A percentile compares a stretch with the other conserved stretches of the same genome.
These are phyloP conservation scores for Chloroclysta siterata DNA, from an alignment of 2,888 invertebrate species.

Conservation along the genomic window DNA sequence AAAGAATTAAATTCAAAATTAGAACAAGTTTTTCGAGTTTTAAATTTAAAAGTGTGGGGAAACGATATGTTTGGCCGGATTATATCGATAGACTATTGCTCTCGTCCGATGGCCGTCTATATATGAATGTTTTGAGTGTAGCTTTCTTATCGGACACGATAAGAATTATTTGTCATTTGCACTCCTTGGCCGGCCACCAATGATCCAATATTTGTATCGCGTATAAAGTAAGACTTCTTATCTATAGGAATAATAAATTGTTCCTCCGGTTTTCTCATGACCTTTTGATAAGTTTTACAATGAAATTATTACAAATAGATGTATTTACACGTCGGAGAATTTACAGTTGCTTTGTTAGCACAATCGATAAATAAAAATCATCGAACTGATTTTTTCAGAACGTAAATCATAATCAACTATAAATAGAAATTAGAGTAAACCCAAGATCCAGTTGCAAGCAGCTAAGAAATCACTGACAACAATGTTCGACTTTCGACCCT, in stretches of 20 bases:
- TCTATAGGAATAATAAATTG: constrained; percentile 30
- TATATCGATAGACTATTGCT: constrained; percentile 55
- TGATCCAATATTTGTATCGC: constrained; percentile 49
- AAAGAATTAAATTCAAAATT: constrained; percentile 3
- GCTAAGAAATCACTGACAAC: constrained; percentile 16
- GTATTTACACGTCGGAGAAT: not conserved
- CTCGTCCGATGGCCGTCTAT: constrained; percentile 57
- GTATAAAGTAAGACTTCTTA: constrained; percentile 39
- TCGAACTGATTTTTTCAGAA: not conserved
- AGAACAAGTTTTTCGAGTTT: constrained; percentile 14
- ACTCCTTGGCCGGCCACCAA: constrained; percentile 55
- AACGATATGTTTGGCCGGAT: constrained; percentile 21
- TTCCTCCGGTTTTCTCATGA: constrained; percentile 43
- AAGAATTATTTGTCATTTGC: constrained; percentile 66
- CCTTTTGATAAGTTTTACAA: constrained; percentile 15
- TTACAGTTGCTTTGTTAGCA: not conserved
- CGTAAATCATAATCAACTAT: not conserved
- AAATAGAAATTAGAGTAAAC: not conserved
- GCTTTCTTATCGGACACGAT: constrained; percentile 75
- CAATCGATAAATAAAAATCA: no score
- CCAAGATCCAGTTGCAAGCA: constrained; percentile 13
- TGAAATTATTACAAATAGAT: not conserved
- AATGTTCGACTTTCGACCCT: constrained; percentile 38
- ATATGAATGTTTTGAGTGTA: constrained; percentile 66
- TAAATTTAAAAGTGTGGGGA: constrained; percentile 13